phyloP scores from a whole-genome alignment of 1,140 invertebrate genomes.

The Platyura marginata region DNA sequence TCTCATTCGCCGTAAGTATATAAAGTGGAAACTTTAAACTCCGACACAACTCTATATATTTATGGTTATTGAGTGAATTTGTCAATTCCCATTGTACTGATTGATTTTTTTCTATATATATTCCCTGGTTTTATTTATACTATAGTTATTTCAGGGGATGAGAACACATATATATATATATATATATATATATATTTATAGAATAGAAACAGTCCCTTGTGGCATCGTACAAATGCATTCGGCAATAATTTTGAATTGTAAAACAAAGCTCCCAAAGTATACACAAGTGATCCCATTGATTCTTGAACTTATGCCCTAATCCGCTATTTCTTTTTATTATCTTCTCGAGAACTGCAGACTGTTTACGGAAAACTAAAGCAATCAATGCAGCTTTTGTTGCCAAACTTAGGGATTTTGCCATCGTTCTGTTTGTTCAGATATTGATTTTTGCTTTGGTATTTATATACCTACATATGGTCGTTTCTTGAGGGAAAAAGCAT shows the following conservation, averaged over 20 bases:
- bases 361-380: not conserved
- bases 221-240: not conserved
- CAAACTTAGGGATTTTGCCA: not conserved
- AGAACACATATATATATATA: not conserved
- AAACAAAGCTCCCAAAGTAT: not conserved
- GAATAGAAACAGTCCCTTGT: not conserved
- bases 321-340: not conserved
- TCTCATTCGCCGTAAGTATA: too few relatives aligned
- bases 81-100: not conserved
- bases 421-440: not conserved
- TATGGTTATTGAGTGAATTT: too few relatives aligned
- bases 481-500: too few relatives aligned
- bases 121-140: too few relatives aligned
- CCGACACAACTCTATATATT: too few relatives aligned
- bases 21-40: too few relatives aligned
- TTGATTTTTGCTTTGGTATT: too few relatives aligned
- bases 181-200: not conserved
- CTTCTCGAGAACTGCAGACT: not conserved
- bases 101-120: too few relatives aligned
- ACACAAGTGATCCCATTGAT: not conserved
- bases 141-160: not conserved
- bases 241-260: not conserved
- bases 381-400: not conserved
- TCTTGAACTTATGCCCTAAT: not conserved
- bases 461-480: too few relatives aligned